Conservation (phyloP, 2,888 invertebrate genomes). For the Euphydryas editha region DNA sequence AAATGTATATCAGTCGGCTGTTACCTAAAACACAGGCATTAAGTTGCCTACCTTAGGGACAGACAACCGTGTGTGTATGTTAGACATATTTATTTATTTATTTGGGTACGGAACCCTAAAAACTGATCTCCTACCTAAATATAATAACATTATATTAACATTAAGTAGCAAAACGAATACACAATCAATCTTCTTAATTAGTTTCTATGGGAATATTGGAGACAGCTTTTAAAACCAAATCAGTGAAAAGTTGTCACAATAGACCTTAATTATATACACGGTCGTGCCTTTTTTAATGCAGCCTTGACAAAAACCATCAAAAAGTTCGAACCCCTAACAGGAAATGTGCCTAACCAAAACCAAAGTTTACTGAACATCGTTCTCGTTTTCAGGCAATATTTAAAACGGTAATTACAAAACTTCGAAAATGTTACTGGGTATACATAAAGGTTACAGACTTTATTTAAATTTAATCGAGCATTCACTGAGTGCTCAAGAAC, state of each 20-base stretch:
- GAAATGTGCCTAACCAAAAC: conserved; percentile 52
- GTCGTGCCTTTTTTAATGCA: conserved; percentile 58
- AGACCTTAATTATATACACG: conserved; percentile 69
- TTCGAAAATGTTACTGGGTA: conserved; percentile 29
- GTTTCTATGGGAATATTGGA: conserved; percentile 43
- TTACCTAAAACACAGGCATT: too few relatives aligned
- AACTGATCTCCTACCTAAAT: too few relatives aligned
- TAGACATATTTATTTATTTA: too few relatives aligned
- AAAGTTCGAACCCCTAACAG: conserved; percentile 57
- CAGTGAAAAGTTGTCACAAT: conserved; percentile 69
- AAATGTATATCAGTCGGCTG: too few relatives aligned
- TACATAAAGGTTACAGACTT: conserved; percentile 34
- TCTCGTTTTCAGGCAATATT: conserved; percentile 46
- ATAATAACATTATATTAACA: too few relatives aligned
- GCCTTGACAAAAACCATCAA: conserved; percentile 58
- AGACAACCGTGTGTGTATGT: too few relatives aligned
- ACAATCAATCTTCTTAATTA: too few relatives aligned
- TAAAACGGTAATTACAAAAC: conserved; percentile 47
- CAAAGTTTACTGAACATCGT: conserved; percentile 40
- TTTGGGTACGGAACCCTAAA: too few relatives aligned
- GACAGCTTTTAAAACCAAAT: conserved; percentile 64
- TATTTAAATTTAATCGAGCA: conserved; percentile 37
- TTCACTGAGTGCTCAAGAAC: conserved; percentile 26
- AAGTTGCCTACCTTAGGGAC: too few relatives aligned
- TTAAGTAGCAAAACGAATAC: too few relatives aligned